Evolutionary conservation across 2,888 invertebrate genomes (phyloP).

Genomic region (Penaeus monodon): DNA sequence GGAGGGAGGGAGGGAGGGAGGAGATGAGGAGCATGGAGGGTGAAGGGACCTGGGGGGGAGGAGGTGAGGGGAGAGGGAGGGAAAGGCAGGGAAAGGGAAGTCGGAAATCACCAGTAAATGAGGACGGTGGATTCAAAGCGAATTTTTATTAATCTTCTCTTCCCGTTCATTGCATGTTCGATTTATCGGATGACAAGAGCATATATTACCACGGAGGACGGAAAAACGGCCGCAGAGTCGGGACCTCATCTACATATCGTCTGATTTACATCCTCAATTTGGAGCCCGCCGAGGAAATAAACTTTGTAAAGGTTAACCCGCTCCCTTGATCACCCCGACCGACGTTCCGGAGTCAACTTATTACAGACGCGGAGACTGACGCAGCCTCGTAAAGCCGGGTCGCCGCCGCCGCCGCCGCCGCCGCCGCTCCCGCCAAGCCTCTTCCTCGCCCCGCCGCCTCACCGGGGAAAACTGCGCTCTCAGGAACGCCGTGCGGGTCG

Average conservation of each 20-base stretch:
- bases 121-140: constrained; percentile 23
- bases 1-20: neutral
- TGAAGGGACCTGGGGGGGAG: neutral
- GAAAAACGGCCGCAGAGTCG: constrained; percentile 26
- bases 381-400: no score
- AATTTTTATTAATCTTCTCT: constrained; percentile 51
- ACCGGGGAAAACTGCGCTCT: no score
- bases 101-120: constrained; percentile 43
- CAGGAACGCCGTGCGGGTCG: no score
- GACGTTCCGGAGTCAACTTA: neutral
- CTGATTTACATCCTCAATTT: constrained; percentile 40
- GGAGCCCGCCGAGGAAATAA: constrained; percentile 23
- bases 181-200: constrained; percentile 45
- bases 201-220: constrained; percentile 34
- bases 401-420: no score
- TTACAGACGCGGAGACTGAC: neutral
- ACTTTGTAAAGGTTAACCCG: constrained; percentile 25
- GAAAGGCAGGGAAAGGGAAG: neutral
- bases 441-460: no score
- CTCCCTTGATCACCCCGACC: constrained; percentile 9
- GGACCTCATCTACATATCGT: constrained; percentile 29
- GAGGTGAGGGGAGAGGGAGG: neutral
- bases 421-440: no score
- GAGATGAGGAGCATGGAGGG: neutral
- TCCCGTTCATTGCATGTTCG: constrained; percentile 45